These are phyloP conservation scores for Novumbra hubbsi DNA, from an alignment of 2,797 vertebrate genomes.

Conservation along the genomic window DNA sequence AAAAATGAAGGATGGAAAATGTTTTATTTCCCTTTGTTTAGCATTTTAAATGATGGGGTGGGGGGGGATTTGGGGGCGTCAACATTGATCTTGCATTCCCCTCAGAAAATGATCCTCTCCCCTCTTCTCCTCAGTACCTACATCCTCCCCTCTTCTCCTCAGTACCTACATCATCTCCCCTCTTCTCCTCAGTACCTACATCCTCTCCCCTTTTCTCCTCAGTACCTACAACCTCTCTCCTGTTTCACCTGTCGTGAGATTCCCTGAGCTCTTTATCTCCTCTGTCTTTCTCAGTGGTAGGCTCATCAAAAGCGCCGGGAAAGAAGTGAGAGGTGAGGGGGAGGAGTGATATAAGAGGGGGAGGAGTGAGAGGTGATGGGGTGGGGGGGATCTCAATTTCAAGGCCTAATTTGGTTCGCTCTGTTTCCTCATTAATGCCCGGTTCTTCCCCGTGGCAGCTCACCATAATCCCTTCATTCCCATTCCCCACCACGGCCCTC, in stretches of 20 bases:
- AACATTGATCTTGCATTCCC: no score
- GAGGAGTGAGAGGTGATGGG: not conserved
- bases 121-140: no score
- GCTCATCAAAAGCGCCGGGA: constrained; percentile 34
- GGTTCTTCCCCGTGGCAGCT: constrained; percentile 36
- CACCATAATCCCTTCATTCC: constrained; percentile 67
- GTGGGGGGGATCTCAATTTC: constrained; percentile 34
- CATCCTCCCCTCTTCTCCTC: no score
- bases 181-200: no score
- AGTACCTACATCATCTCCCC: no score
- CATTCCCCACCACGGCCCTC: constrained; percentile 57
- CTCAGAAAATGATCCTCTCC: no score
- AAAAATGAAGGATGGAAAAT: no score
- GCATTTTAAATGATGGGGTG: no score
- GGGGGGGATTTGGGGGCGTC: no score
- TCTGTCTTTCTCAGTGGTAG: constrained; percentile 43
- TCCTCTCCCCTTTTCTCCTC: constrained; percentile 26
- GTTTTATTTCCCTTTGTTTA: no score
- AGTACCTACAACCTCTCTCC: constrained; percentile 35
- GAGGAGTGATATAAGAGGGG: no score
- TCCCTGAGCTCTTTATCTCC: constrained; percentile 50
- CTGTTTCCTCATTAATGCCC: constrained; percentile 23
- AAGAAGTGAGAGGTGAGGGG: not conserved
- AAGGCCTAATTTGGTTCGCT: constrained; percentile 47
- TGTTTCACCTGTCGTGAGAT: constrained; percentile 28